Evolutionary conservation across 2,888 invertebrate genomes (phyloP), one percentile per base, ranked within the genome.

Genomic region (Ochropleura plecta): DNA sequence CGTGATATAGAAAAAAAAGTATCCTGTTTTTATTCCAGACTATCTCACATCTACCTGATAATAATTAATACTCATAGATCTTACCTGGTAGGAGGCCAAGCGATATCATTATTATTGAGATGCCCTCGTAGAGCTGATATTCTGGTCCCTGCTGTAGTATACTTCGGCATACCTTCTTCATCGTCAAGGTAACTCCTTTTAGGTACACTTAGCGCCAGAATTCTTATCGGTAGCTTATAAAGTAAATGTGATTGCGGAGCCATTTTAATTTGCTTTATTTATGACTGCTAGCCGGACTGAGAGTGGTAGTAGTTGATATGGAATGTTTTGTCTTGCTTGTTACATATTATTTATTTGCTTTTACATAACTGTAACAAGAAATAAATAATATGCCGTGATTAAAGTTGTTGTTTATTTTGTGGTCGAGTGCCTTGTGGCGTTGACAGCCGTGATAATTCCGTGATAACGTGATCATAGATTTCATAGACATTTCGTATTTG

Each of bases 61-160:
- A n/a, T n/a, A n/a, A n/a, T n/a, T n/a, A n/a, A n/a, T n/a, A 55
- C 49, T n/a, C 30, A 30, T 63, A 12, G 9, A 8, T 84, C 91
- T 90, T 86, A 96, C 96, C 95, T 91, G 70, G 93, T 73, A 76
- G 92, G 94, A 7, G 96, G 96, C 93, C 92, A 95, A 2, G 95
- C 90, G 2, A 90, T 94, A 55, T 96, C 96, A 53, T 90, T 88
- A 1, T 95, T 91, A 7, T 88, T 78, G 2, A 89, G 64, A 0
- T 87, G 88, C 0, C 89, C 89, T 10, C 82, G 87, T 4, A 96
- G 18, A 0, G 96, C 96, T 0, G 95, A 95, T 62, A 88, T 86
- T 40, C 96, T 83, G 5, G 93, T 90, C 0, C 96, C 96, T 3
- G 86, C 48, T 0, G 90, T 85, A 0, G 91, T 93, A 0, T 90